Base-by-base conservation (phyloP, 2,113 vertebrate species). In the Herpailurus yagouaroundi region DNA sequence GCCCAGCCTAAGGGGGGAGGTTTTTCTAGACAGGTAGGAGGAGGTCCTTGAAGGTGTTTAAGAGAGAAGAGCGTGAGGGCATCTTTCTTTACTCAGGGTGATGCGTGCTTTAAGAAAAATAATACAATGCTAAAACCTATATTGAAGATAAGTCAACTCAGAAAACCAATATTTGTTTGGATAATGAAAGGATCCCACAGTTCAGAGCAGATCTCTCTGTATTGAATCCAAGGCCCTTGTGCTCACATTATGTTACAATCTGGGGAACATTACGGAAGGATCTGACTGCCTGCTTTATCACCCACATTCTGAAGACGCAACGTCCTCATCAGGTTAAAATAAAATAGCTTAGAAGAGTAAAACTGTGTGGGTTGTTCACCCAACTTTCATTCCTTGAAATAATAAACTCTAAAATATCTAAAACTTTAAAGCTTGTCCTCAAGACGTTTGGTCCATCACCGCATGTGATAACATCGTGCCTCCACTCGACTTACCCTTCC, bases 401-500 rank as follows among this genome's bases (percentile, higher is more conserved):
- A 29, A 69, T 11, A 18, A 19, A 29, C 21, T 60, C 36, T 31
- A 31, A 64, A 86, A 48, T 7, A 38, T 50, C 2, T 7, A 5
- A 63, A 85, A 41, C 38, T 57, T 85, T 7, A 48, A 36, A 38
- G 15, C 14, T 63, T 87, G 12, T 82, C 38, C 48, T 84, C 69
- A 48, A 18, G 27, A 15, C n/a, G 55, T 69, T 50, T 73, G 55
- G 55, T 50, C 9, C 69, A 41, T 92, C 33, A 55, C 21, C 2
- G 4, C 5, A 5, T 2, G 10, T 27, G 18, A 11, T 1, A 13
- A 13, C 19, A 23, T 8, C 19, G 21, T 4, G 1, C 4, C 55
- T 48, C 71, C 41, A 29, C 4, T 19, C 12, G 23, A 99, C 99
- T 98, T 91, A 99, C 99, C 99, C 99, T 99, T 85, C 99, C 99